These are phyloP conservation scores for Drosophila ohnishii DNA, from an alignment of 1,140 invertebrate genomes.

Conservation along the genomic window DNA sequence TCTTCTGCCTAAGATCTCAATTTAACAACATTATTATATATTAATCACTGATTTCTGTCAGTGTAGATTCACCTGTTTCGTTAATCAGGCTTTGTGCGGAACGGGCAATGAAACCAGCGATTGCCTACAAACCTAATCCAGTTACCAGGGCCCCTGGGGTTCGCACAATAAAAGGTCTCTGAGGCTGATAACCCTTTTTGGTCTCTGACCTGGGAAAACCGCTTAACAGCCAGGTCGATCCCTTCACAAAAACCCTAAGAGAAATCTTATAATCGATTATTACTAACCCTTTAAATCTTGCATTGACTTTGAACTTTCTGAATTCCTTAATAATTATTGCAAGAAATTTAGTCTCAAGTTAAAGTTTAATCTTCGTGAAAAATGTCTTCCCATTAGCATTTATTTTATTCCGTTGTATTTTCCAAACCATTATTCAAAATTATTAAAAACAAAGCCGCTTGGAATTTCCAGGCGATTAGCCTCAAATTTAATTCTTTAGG, in stretches of 20 bases:
- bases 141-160: slow-evolving; percentile 5
- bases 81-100: slow-evolving; percentile 28
- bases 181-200: slow-evolving; percentile 9
- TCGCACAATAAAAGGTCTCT: slow-evolving; percentile 2
- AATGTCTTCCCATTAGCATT: neutral
- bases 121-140: slow-evolving; percentile 36
- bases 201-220: neutral
- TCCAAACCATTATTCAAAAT: neutral
- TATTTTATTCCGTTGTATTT: neutral
- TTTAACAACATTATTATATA: neutral
- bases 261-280: neutral
- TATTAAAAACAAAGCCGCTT: slow-evolving; percentile 1
- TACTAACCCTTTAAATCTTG: neutral
- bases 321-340: neutral
- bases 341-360: neutral
- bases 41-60: neutral
- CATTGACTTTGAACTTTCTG: too few species aligned
- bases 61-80: neutral
- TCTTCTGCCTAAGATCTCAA: neutral
- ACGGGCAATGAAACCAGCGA: slow-evolving; percentile 29
- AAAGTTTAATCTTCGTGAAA: neutral
- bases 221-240: neutral
- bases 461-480: slow-evolving; percentile 9
- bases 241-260: neutral
- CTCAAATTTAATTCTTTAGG: neutral